Evolutionary conservation across 1,140 invertebrate genomes (phyloP).

Genomic region (Hylaeus volcanicus): DNA sequence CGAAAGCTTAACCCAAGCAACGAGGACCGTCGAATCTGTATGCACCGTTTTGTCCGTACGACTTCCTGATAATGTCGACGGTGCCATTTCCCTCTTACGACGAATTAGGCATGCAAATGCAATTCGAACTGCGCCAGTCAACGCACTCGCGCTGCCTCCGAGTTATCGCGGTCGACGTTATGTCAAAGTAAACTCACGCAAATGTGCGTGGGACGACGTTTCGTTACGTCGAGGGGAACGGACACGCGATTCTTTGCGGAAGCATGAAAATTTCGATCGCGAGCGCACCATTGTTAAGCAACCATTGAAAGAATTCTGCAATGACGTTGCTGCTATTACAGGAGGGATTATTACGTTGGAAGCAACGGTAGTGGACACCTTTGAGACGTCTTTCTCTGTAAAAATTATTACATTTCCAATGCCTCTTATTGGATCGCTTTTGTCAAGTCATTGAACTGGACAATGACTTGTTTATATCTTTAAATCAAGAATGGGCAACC

Average conservation of each 20-base stretch:
- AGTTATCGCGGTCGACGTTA: slow-evolving; percentile 26
- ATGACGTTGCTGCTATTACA: too few species aligned
- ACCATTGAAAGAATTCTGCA: too few species aligned
- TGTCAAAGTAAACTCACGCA: slow-evolving; percentile 44
- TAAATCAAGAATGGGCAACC: too few species aligned
- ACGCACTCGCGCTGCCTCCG: slow-evolving; percentile 50
- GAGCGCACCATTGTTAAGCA: too few species aligned
- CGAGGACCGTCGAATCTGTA: slow-evolving; percentile 35
- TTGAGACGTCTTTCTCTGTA: too few species aligned
- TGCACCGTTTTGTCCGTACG: slow-evolving; percentile 34
- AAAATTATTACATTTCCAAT: too few species aligned
- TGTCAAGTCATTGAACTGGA: too few species aligned
- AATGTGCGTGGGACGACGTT: slow-evolving; percentile 49
- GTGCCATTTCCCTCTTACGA: slow-evolving; percentile 63
- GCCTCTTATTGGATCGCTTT: too few species aligned
- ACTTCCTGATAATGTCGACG: slow-evolving; percentile 59
- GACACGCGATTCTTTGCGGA: not conserved
- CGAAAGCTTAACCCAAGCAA: not conserved
- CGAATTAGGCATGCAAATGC: slow-evolving; percentile 64
- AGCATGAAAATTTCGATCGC: not conserved
- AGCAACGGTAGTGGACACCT: too few species aligned
- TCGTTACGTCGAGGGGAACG: not conserved
- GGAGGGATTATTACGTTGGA: too few species aligned
- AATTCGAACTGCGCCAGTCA: slow-evolving; percentile 56
- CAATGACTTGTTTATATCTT: too few species aligned